These are phyloP conservation scores for Aphelenchoides besseyi DNA, from an alignment of 1,140 invertebrate species.

Conservation along the genomic window DNA sequence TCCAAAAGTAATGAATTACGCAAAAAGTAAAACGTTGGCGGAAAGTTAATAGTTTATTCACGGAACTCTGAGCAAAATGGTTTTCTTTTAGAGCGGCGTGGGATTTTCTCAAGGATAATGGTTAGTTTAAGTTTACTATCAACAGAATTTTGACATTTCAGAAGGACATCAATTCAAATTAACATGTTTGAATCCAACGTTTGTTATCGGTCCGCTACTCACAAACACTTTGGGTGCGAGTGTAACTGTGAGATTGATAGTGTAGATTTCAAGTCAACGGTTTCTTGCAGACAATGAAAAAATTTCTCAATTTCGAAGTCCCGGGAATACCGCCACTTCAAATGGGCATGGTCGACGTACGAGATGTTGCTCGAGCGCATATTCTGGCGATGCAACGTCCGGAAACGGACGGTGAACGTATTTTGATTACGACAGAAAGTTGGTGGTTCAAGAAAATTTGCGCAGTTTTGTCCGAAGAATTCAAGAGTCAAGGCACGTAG, in stretches of 20 bases:
- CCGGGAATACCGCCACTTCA: slow-evolving; percentile 66
- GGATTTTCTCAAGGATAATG: slow-evolving; percentile 64
- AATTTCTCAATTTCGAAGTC: slow-evolving; percentile 63
- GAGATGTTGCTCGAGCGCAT: slow-evolving; percentile 68
- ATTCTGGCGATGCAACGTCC: slow-evolving; percentile 66
- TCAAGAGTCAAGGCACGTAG: slow-evolving; percentile 45
- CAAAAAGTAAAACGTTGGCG: slow-evolving; percentile 67
- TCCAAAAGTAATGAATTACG: slow-evolving; percentile 63
- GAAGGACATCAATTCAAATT: slow-evolving; percentile 66
- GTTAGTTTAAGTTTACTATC: slow-evolving; percentile 3
- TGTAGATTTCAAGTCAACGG: slow-evolving; percentile 7
- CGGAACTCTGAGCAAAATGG: too few relatives aligned
- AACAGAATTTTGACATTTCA: slow-evolving; percentile 39
- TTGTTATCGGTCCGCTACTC: slow-evolving; percentile 67
- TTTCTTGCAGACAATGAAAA: slow-evolving; percentile 21
- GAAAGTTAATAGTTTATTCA: too few relatives aligned
- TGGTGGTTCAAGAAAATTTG: slow-evolving; percentile 65
- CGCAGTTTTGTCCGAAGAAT: slow-evolving; percentile 63
- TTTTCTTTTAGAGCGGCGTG: slow-evolving; percentile 69
- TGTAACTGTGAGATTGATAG: slow-evolving; percentile 61
- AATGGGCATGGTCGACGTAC: slow-evolving; percentile 67
- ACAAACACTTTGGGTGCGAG: slow-evolving; percentile 64
- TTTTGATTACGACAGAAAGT: slow-evolving; percentile 60
- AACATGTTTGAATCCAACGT: slow-evolving; percentile 67
- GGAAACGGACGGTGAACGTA: slow-evolving; percentile 65